Evolutionary conservation across 2,797 vertebrate species (phyloP).

Genomic region (Sebastes paucispinis): DNA sequence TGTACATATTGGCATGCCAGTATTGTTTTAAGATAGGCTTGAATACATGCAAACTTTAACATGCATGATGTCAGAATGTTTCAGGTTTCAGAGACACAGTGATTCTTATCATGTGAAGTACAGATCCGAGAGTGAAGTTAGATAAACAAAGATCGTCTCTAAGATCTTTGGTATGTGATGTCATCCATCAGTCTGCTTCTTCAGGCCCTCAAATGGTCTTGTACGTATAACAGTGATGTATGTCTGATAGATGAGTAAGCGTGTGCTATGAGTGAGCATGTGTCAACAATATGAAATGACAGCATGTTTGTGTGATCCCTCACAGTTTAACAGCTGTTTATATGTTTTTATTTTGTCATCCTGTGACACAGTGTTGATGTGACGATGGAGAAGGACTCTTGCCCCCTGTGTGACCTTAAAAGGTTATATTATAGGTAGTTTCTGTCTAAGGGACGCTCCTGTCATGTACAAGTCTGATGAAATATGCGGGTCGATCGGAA

Average conservation of each 20-base stretch:
- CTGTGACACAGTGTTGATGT: neutral
- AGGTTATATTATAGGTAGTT: constrained; percentile 16
- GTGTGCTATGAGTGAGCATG: neutral
- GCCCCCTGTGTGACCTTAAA: constrained; percentile 32
- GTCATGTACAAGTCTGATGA: neutral
- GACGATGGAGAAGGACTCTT: neutral
- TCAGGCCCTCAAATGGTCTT: constrained; percentile 10
- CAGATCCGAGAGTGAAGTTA: neutral
- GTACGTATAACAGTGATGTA: neutral
- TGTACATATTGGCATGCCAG: neutral
- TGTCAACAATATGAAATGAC: constrained; percentile 4
- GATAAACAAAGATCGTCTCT: constrained; percentile 2
- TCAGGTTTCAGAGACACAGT: neutral
- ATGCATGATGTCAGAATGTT: neutral
- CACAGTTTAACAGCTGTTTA: neutral
- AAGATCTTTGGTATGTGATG: constrained; percentile 14
- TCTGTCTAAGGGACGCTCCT: neutral
- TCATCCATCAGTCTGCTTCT: neutral
- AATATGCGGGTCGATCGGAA: neutral
- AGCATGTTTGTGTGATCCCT: neutral
- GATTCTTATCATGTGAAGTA: neutral
- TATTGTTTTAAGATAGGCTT: neutral
- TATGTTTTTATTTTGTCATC: constrained; percentile 19
- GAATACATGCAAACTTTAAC: neutral
- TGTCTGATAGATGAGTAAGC: constrained; percentile 40